phyloP scores from a whole-genome alignment of 2,113 vertebrate genomes.

The Epinephelus lanceolatus region DNA sequence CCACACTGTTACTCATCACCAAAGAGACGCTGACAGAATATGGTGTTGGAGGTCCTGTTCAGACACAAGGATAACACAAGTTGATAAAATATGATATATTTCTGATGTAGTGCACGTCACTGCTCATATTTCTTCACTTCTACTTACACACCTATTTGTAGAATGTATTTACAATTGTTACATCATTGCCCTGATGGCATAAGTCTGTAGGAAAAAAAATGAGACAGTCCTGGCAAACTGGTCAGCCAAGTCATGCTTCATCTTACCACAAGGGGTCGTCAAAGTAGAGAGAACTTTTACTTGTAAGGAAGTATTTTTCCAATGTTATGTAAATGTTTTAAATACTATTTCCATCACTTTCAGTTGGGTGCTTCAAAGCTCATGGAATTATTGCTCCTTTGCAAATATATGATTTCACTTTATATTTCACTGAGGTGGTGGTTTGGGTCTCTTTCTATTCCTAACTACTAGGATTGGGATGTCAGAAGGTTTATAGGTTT shows the following conservation, averaged over 20 bases:
- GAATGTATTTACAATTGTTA: neutral
- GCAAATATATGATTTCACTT: neutral
- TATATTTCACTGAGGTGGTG: neutral
- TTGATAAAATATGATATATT: neutral
- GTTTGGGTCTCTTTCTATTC: neutral
- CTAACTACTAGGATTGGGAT: neutral
- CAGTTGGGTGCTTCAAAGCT: neutral
- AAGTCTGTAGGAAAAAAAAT: neutral
- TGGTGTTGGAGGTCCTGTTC: constrained; percentile 76
- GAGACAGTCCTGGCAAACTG: neutral
- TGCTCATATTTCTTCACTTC: neutral
- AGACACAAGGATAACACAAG: constrained; percentile 16
- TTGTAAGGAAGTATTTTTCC: neutral
- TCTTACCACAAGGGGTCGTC: neutral
- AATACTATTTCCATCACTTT: neutral
- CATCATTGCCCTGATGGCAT: neutral
- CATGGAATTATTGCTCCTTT: neutral
- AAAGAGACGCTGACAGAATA: constrained; percentile 56
- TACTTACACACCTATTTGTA: neutral
- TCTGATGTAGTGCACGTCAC: neutral
- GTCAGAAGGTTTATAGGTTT: neutral
- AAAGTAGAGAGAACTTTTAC: neutral
- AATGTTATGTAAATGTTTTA: neutral
- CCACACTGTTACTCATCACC: constrained; percentile 14
- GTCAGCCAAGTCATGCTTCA: neutral